phyloP scores from a whole-genome alignment of 2,888 invertebrate genomes.

The Halictus ligatus region DNA sequence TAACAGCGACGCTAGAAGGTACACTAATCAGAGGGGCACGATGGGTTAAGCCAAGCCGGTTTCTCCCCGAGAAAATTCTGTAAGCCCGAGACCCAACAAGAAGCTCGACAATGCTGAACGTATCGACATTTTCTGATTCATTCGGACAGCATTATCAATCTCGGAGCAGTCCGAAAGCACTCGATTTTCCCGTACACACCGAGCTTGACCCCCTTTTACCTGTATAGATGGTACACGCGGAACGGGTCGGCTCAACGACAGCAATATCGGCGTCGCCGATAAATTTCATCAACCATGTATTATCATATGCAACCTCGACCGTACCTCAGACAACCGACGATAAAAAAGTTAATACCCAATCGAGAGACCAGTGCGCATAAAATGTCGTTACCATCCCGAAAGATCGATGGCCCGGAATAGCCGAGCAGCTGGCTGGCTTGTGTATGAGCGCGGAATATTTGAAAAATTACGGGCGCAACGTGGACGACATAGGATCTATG shows the following conservation, averaged over 20 bases:
- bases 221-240: not conserved
- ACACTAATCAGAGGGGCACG: not conserved
- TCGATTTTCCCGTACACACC: slow-evolving; percentile 13
- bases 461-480: slow-evolving; percentile 22
- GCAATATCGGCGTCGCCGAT: slow-evolving; percentile 32
- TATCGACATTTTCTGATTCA: slow-evolving; percentile 23
- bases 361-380: slow-evolving; percentile 33
- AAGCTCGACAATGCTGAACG: slow-evolving; percentile 2
- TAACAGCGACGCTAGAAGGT: not conserved
- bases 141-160: slow-evolving; percentile 18
- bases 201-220: slow-evolving; percentile 36
- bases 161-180: slow-evolving; percentile 21
- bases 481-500: slow-evolving; percentile 11
- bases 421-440: not conserved
- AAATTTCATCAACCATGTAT: slow-evolving; percentile 51
- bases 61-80: not conserved
- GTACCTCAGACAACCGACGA: slow-evolving; percentile 22
- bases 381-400: slow-evolving; percentile 40
- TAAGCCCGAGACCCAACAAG: not conserved
- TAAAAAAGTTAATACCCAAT: slow-evolving; percentile 54
- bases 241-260: not conserved
- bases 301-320: slow-evolving; percentile 47
- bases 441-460: slow-evolving; percentile 17
- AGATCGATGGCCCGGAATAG: slow-evolving; percentile 51
- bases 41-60: not conserved